phyloP scores from a whole-genome alignment of 2,113 vertebrate species.

The Collichthys lucidus region DNA sequence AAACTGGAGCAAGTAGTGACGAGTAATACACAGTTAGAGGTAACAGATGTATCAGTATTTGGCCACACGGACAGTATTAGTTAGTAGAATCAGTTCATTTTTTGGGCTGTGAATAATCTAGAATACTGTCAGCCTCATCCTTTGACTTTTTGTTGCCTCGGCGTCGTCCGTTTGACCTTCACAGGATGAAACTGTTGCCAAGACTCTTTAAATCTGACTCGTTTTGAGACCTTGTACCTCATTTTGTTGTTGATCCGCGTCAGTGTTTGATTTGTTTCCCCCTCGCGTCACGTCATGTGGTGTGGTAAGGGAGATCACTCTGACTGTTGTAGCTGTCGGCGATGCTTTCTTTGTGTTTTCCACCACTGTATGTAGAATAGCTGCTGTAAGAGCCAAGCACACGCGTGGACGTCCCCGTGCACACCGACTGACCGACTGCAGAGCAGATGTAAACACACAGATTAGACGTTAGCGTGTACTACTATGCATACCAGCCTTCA shows the following conservation, averaged over 20 bases:
- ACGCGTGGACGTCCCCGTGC: slow-evolving; percentile 10
- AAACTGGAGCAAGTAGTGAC: not conserved
- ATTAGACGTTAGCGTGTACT: slow-evolving; percentile 37
- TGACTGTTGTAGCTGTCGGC: slow-evolving; percentile 14
- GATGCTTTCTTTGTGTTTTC: slow-evolving; percentile 36
- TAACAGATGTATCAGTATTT: not conserved
- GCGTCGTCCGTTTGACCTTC: not conserved
- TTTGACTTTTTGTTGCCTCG: slow-evolving; percentile 3
- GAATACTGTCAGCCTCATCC: not conserved
- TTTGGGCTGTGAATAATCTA: too few species aligned
- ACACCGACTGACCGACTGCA: slow-evolving; percentile 34
- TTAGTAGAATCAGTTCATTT: not conserved
- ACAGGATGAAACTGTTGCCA: slow-evolving; percentile 7
- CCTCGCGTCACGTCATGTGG: not conserved
- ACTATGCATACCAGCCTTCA: slow-evolving; percentile 73
- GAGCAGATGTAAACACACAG: slow-evolving; percentile 28
- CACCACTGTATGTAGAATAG: slow-evolving; percentile 40
- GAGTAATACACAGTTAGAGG: not conserved
- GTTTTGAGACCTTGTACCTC: not conserved
- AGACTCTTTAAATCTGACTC: slow-evolving; percentile 5
- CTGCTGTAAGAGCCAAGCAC: slow-evolving; percentile 51
- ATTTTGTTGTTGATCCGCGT: slow-evolving; percentile 16
- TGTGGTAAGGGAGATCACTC: not conserved
- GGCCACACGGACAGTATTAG: too few species aligned
- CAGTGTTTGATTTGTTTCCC: not conserved